Conservation (phyloP, 2,797 vertebrate species). For the Allobates femoralis region DNA sequence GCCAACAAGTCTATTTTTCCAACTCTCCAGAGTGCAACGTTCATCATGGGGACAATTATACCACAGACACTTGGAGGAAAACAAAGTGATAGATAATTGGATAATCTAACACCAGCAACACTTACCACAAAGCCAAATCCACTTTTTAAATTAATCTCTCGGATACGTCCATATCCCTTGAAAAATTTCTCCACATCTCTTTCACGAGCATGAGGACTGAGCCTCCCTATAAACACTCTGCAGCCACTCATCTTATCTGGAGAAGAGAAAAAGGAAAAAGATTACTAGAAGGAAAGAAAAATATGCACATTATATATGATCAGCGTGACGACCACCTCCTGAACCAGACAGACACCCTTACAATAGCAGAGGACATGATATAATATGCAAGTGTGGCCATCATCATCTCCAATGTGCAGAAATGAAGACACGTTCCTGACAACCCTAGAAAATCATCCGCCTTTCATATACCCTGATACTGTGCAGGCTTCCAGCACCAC, state of each 20-base stretch:
- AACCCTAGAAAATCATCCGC: neutral
- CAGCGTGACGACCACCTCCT: neutral
- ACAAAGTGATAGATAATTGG: neutral
- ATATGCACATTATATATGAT: neutral
- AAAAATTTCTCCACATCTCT: slow-evolving; percentile 95
- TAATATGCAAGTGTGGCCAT: neutral
- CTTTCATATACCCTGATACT: neutral
- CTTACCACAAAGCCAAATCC: slow-evolving; percentile 96
- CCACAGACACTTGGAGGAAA: neutral
- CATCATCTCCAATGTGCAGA: neutral
- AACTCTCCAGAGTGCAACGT: neutral
- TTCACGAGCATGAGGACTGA: slow-evolving; percentile 90
- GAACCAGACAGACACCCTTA: neutral
- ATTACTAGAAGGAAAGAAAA: neutral
- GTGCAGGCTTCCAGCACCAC: slow-evolving; percentile 10
- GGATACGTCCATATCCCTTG: slow-evolving; percentile 91
- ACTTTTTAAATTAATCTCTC: slow-evolving; percentile 92
- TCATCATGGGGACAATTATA: slow-evolving; percentile 3
- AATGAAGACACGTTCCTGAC: neutral
- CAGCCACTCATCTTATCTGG: slow-evolving; percentile 84
- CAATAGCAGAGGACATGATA: neutral
- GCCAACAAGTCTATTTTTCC: neutral
- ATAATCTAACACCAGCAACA: neutral
- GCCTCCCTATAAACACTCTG: slow-evolving; percentile 90
- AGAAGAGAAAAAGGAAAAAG: slow-evolving; percentile 40